phyloP scores from a whole-genome alignment of 1,140 invertebrate genomes.

The Drosophila ficusphila region DNA sequence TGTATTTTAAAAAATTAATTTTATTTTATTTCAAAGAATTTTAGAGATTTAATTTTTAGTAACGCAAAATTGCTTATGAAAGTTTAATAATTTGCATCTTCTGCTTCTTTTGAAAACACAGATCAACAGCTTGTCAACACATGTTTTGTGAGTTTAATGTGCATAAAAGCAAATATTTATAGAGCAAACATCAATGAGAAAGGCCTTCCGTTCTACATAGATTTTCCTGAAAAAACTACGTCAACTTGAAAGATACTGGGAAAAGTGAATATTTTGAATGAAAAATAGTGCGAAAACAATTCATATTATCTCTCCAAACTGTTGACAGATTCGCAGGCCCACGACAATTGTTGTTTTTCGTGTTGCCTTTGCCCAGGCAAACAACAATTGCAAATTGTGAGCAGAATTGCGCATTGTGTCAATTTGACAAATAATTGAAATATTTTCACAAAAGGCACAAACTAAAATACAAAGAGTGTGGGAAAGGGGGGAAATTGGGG shows the following conservation, averaged over 20 bases:
- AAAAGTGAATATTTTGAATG: conserved; percentile 36
- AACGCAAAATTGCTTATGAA: too few species aligned
- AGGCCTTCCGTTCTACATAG: conserved; percentile 45
- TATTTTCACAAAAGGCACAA: conserved; percentile 57
- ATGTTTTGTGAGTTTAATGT: conserved; percentile 23
- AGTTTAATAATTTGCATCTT: background rate
- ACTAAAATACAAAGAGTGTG: conserved; percentile 19
- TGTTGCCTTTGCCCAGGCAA: conserved; percentile 15
- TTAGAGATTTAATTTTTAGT: too few species aligned
- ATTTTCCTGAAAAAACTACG: conserved; percentile 17
- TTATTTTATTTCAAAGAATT: too few species aligned
- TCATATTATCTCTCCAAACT: conserved; percentile 47
- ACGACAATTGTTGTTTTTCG: conserved; percentile 28
- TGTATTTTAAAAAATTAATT: too few species aligned
- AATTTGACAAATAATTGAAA: conserved; percentile 68
- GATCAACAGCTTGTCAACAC: conserved; percentile 29
- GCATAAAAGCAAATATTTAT: conserved; percentile 36
- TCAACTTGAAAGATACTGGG: conserved; percentile 14
- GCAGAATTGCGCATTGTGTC: conserved; percentile 60
- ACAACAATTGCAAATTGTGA: conserved; percentile 47
- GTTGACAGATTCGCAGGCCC: conserved; percentile 33
- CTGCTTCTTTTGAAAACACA: background rate
- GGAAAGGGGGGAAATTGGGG: background rate
- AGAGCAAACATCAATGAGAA: conserved; percentile 19
- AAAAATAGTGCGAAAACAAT: conserved; percentile 53